These are phyloP conservation scores for Cyclophora punctaria DNA, from an alignment of 2,888 invertebrate genomes.

Conservation along the genomic window DNA sequence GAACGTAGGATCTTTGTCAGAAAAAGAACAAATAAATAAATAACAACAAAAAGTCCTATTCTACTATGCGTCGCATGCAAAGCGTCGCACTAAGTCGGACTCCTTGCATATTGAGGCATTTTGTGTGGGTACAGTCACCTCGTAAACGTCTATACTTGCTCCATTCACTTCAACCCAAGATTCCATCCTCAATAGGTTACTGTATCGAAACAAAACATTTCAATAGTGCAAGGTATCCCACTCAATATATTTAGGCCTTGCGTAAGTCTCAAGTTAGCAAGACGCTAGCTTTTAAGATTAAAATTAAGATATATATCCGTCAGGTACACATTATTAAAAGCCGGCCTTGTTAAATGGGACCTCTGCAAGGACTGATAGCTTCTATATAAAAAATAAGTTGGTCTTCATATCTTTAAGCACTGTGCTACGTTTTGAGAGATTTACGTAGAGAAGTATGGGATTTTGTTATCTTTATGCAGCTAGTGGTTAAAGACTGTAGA, in stretches of 20 bases:
- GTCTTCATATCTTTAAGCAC: too few species aligned
- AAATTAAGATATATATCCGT: too few species aligned
- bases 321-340: too few species aligned
- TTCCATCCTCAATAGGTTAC: neutral
- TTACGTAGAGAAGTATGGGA: too few species aligned
- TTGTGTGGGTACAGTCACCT: constrained; percentile 4
- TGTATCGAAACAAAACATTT: neutral
- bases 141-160: neutral
- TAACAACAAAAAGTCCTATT: neutral
- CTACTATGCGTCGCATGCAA: constrained; percentile 6
- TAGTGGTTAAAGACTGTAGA: too few species aligned
- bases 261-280: neutral
- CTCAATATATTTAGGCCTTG: neutral
- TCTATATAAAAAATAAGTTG: too few species aligned
- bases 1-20: too few species aligned
- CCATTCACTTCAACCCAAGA: neutral
- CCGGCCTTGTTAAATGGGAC: too few species aligned
- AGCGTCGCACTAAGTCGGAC: constrained; percentile 9
- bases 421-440: too few species aligned
- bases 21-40: neutral
- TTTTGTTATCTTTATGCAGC: too few species aligned
- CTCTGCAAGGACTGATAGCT: too few species aligned
- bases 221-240: neutral
- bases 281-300: too few species aligned
- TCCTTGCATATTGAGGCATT: constrained; percentile 5